Conservation (phyloP, 2,797 vertebrate species). For the Oreortyx pictus region DNA sequence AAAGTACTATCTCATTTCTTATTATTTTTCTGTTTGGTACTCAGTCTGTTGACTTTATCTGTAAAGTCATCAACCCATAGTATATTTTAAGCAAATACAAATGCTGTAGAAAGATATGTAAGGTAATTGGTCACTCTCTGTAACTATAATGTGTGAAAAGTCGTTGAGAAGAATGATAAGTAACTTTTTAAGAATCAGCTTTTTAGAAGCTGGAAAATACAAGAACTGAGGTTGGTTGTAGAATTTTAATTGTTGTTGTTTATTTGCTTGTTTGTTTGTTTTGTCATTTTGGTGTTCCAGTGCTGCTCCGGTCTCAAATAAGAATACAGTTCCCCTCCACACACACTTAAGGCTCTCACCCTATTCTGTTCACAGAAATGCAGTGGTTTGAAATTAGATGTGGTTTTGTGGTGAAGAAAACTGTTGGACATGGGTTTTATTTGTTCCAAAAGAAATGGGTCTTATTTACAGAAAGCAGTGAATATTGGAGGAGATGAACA, state of each 20-base stretch:
- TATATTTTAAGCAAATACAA: background rate
- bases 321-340: background rate
- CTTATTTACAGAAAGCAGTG: background rate
- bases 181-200: background rate
- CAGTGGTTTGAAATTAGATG: background rate
- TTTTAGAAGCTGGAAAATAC: background rate
- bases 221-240: background rate
- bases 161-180: background rate
- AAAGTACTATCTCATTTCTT: background rate
- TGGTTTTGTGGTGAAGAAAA: background rate
- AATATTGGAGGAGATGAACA: background rate
- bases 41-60: background rate
- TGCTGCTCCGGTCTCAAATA: background rate
- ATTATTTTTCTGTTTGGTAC: background rate
- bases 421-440: background rate
- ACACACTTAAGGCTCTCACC: background rate
- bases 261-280: no score
- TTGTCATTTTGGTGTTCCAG: background rate
- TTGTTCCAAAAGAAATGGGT: background rate
- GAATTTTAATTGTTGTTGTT: background rate
- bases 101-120: background rate
- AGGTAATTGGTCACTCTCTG: background rate
- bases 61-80: background rate
- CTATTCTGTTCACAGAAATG: background rate
- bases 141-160: background rate